Conservation (phyloP, 2,797 vertebrate genomes). For the Darevskia nairensis region DNA sequence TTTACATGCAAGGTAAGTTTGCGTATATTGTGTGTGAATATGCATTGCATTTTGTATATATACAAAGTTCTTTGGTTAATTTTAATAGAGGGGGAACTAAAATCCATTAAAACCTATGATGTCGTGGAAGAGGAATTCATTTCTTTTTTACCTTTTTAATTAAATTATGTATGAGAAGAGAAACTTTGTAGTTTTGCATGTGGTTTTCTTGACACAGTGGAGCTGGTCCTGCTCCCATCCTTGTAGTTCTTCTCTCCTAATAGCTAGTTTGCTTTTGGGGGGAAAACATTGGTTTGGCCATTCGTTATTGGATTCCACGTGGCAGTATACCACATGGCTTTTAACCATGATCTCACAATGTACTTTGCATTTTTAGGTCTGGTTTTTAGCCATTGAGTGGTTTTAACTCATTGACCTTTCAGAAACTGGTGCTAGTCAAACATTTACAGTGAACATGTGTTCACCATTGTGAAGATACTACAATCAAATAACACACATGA, state of each 20-base stretch:
- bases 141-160: slow-evolving; percentile 5
- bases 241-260: not conserved
- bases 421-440: not conserved
- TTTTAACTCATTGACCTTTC: not conserved
- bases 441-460: not conserved
- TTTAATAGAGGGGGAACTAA: slow-evolving; percentile 41
- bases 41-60: slow-evolving; percentile 58
- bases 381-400: not conserved
- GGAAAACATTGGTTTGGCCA: slow-evolving; percentile 10
- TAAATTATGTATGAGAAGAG: slow-evolving; percentile 24
- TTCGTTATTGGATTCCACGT: not conserved
- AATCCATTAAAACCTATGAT: slow-evolving; percentile 9
- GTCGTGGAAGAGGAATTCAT: slow-evolving; percentile 44
- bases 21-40: slow-evolving; percentile 63
- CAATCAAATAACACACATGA: not conserved
- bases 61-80: slow-evolving; percentile 46
- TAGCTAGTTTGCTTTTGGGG: not conserved
- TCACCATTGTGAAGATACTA: not conserved
- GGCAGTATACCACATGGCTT: not conserved
- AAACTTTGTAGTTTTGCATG: slow-evolving; percentile 25
- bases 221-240: not conserved
- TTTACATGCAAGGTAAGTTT: slow-evolving; percentile 79
- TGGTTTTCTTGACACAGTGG: slow-evolving; percentile 1
- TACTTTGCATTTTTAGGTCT: not conserved
- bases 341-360: not conserved